Percentiles rank a stretch among this genome's conserved stretches.
These are phyloP conservation scores for Machaerirhynchus nigripectus DNA, from an alignment of 2,113 vertebrate genomes.

Conservation along the genomic window DNA sequence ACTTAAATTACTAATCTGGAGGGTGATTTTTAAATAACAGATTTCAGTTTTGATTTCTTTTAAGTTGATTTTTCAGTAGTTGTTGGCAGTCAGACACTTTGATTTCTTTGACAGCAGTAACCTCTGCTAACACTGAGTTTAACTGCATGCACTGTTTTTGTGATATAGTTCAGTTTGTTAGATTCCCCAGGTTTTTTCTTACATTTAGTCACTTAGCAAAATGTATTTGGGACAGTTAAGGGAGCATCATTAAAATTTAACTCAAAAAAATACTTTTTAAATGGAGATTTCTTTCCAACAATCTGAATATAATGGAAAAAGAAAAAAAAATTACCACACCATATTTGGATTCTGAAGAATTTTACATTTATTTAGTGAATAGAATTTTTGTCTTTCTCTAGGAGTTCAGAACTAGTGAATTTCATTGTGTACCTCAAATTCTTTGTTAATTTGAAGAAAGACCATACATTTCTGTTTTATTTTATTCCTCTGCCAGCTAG, in stretches of 20 bases:
- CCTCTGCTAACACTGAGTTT: background rate
- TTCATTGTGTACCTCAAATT: background rate
- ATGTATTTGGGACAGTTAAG: background rate
- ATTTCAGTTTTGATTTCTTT: background rate
- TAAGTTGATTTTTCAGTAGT: background rate
- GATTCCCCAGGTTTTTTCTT: background rate
- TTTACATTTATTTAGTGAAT: background rate
- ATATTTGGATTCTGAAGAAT: background rate
- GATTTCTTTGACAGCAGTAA: background rate
- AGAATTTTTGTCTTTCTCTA: background rate
- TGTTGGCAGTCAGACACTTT: background rate
- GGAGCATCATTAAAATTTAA: background rate
- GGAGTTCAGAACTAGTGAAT: background rate
- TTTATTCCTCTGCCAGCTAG: background rate
- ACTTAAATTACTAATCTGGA: background rate
- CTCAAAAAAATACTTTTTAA: background rate
- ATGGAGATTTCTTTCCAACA: background rate
- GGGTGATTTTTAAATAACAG: background rate
- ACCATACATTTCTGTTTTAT: background rate
- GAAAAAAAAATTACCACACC: background rate
- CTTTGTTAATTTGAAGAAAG: background rate
- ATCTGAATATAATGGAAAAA: background rate
- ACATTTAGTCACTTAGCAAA: background rate
- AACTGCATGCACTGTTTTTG: background rate
- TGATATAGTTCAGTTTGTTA: background rate